Conservation (phyloP, 1,140 invertebrate genomes). For the Papilio dardanus region DNA sequence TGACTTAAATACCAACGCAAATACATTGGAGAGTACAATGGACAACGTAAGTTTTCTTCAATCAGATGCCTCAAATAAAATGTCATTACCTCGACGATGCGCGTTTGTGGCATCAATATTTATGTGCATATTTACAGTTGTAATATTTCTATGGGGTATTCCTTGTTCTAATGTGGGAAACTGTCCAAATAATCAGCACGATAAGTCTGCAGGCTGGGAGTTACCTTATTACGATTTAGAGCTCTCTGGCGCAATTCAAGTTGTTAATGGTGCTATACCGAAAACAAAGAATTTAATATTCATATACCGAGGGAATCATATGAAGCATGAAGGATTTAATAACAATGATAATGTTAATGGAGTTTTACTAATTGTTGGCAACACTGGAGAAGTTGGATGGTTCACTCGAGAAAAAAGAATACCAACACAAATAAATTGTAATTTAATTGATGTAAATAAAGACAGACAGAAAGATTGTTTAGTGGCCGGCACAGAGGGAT, state of each 20-base stretch:
- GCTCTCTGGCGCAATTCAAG: slow-evolving; percentile 87
- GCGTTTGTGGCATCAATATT: slow-evolving; percentile 87
- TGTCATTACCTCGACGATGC: slow-evolving; percentile 85
- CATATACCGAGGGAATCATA: slow-evolving; percentile 86
- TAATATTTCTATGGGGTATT: slow-evolving; percentile 89
- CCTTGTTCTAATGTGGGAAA: slow-evolving; percentile 87
- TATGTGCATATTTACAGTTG: slow-evolving; percentile 86
- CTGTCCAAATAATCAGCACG: slow-evolving; percentile 82
- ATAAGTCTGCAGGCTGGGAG: slow-evolving; percentile 87
- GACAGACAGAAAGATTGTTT: slow-evolving; percentile 89
- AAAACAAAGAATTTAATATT: slow-evolving; percentile 87
- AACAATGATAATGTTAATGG: slow-evolving; percentile 82
- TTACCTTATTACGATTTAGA: slow-evolving; percentile 88
- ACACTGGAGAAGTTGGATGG: slow-evolving; percentile 85
- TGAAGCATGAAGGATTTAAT: slow-evolving; percentile 81
- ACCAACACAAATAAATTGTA: slow-evolving; percentile 87
- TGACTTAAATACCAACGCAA: slow-evolving; percentile 80
- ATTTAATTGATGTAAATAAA: slow-evolving; percentile 86
- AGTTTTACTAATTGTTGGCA: slow-evolving; percentile 84
- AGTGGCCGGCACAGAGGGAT: slow-evolving; percentile 86
- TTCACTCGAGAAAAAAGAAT: slow-evolving; percentile 84
- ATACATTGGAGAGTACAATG: slow-evolving; percentile 78
- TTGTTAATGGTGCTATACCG: slow-evolving; percentile 84
- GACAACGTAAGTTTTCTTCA: slow-evolving; percentile 83
- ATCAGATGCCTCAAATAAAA: slow-evolving; percentile 78